Base-by-base conservation (phyloP, 2,888 invertebrate genomes). In the Drosophila incognita region DNA sequence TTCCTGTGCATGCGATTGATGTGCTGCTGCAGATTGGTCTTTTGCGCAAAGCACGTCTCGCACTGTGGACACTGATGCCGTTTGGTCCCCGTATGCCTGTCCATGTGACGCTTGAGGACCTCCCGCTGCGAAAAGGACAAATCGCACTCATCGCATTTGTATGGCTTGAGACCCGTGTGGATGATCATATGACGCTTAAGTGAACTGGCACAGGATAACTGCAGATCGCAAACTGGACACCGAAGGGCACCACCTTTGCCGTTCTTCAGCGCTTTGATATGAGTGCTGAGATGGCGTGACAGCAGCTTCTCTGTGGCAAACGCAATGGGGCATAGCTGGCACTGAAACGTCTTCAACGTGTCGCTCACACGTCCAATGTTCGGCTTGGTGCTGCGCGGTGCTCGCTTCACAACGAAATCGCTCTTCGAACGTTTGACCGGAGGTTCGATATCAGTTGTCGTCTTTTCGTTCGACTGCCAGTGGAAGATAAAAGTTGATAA, bases 41-140 rank as follows among this genome's bases (percentile, higher is more conserved):
- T 95, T 92, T 96, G 96, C 0, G 96, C 96, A 92, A 96, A 97
- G 72, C 95, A 95, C 90, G 95, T 95, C 0, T 94, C 93, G 86
- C 97, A 97, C 74, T 93, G 92, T 0, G 94, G 92, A 90, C 97
- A 97, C 77, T 94, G 94, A 93, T 95, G 95, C 11, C 96, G 96
- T 69, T 95, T 96, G 59, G 94, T 94, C 8, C 93, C 94, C 0
- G 94, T 94, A 75, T 95, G 95, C 0, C 94, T 94, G 91, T 95
- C 94, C 86, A 94, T 92, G 91, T 96, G 96, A 0, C 96, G 91
- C 74, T 94, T 94, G 56, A 95, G 93, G 79, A 96, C 96, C 91
- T 95, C 96, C 65, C 95, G 95, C 92, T 97, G 97, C 7, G 95
- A 95, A 92, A 97, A 97, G 57, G 94, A 94, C 73, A 95, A 94